phyloP scores from a whole-genome alignment of 2,797 vertebrate species.

The Natrix natrix region DNA sequence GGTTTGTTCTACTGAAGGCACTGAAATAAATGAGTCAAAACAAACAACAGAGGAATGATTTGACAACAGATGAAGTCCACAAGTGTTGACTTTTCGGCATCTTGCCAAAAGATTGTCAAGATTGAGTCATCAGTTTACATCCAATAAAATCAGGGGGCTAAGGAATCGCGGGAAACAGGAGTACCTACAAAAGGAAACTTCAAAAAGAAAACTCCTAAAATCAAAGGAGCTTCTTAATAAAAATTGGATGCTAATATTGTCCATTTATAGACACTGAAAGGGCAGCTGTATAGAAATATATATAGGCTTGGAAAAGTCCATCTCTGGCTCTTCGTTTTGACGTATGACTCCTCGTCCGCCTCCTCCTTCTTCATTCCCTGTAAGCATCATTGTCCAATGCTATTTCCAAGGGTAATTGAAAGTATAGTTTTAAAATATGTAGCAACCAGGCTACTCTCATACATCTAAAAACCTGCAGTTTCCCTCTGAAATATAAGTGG shows the following conservation, averaged over 20 bases:
- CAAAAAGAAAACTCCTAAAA: slow-evolving; percentile 46
- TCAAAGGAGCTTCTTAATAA: slow-evolving; percentile 14
- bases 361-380: not conserved
- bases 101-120: slow-evolving; percentile 21
- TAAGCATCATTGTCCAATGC: not conserved
- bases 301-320: not conserved
- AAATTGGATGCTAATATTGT: slow-evolving; percentile 25
- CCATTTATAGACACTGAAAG: not conserved
- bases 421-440: not conserved
- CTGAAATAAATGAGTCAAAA: slow-evolving; percentile 51
- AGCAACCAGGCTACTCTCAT: not conserved
- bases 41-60: slow-evolving; percentile 25
- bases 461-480: not conserved
- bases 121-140: slow-evolving; percentile 45
- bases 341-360: not conserved
- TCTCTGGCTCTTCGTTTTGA: not conserved
- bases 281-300: not conserved
- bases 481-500: not conserved
- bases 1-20: slow-evolving; percentile 29
- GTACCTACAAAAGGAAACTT: slow-evolving; percentile 27
- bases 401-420: not conserved
- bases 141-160: slow-evolving; percentile 40
- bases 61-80: slow-evolving; percentile 11
- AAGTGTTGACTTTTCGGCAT: slow-evolving; percentile 30
- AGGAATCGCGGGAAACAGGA: slow-evolving; percentile 26